phyloP scores from a whole-genome alignment of 2,888 invertebrate species.

The Spilarctia lutea region DNA sequence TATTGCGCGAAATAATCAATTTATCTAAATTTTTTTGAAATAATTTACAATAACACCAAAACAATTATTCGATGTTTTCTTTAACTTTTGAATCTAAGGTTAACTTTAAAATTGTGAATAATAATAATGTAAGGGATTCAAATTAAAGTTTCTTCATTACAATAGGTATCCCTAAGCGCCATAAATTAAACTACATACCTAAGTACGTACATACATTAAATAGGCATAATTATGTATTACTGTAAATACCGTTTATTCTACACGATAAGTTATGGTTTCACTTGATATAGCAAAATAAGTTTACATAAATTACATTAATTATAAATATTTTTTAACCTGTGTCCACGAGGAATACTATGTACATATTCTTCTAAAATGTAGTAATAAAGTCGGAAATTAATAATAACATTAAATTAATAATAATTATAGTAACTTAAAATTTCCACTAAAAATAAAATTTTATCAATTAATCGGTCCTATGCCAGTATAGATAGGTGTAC shows the following conservation, averaged over 20 bases:
- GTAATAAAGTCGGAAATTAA: not conserved
- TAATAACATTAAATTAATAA: not conserved
- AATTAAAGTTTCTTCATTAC: conserved; percentile 11
- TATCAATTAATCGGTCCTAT: not conserved
- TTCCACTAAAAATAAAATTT: not conserved
- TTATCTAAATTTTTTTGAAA: not conserved
- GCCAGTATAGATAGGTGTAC: not conserved
- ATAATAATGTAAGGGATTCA: not conserved
- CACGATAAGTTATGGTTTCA: conserved; percentile 36
- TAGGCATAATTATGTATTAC: conserved; percentile 32
- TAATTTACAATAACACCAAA: not conserved
- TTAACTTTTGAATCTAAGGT: not conserved
- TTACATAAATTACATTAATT: conserved; percentile 19
- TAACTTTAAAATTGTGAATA: not conserved
- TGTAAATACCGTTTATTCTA: conserved; percentile 50
- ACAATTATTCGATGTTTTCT: not conserved
- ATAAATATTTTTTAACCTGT: too few relatives aligned
- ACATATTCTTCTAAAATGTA: not conserved
- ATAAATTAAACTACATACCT: conserved; percentile 16
- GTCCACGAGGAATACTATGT: not conserved
- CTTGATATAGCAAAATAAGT: conserved; percentile 36
- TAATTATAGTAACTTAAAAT: not conserved
- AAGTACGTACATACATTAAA: conserved; percentile 20
- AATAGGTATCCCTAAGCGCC: conserved; percentile 25
- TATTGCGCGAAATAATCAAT: not conserved